Conservation (phyloP, 2,797 vertebrate species). For the Oreochromis mossambicus region DNA sequence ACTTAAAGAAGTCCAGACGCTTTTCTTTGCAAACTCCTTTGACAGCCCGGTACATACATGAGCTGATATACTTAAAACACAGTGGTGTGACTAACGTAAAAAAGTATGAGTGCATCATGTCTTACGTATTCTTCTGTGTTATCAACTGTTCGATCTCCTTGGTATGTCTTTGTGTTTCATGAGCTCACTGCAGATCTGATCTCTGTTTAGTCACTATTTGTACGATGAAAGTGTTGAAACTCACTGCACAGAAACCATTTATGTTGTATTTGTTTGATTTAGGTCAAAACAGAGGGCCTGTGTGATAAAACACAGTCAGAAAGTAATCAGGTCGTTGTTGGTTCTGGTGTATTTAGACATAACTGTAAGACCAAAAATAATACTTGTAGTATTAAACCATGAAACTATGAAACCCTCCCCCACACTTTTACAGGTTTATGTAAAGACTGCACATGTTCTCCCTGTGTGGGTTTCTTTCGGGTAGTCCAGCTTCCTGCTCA, state of each 20-base stretch:
- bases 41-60: background rate
- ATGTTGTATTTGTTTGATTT: background rate
- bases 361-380: background rate
- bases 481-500: background rate
- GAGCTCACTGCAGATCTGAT: background rate
- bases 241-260: fast-evolving
- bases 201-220: background rate
- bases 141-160: background rate
- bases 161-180: background rate
- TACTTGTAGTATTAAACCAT: background rate
- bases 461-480: background rate
- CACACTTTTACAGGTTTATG: background rate
- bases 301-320: background rate
- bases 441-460: fast-evolving
- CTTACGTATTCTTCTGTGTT: background rate
- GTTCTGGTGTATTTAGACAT: background rate
- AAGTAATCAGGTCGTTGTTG: background rate
- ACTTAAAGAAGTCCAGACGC: too few species aligned
- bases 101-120: background rate
- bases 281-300: background rate
- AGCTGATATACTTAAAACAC: background rate
- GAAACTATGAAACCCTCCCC: background rate
- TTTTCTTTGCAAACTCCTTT: too few species aligned
- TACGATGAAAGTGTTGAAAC: background rate
- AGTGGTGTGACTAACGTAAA: background rate